These are phyloP conservation scores for Styela plicata DNA, from an alignment of 23 tunicate species.

Conservation along the genomic window DNA sequence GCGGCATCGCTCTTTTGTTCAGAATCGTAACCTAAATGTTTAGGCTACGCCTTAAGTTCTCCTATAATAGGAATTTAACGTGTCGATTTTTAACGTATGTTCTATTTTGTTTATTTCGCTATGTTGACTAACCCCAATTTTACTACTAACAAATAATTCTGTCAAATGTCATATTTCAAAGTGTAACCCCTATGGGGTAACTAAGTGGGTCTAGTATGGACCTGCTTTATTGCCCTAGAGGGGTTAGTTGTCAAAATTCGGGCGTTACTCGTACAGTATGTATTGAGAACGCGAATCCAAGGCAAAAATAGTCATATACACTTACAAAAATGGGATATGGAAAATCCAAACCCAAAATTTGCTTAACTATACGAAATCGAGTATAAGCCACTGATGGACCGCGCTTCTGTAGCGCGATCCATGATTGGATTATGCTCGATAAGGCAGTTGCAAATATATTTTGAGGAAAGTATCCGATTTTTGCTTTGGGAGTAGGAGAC, in stretches of 20 bases:
- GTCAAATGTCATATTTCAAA: neutral
- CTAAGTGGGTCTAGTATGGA: conserved; percentile 1
- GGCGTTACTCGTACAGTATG: neutral
- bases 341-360: too few relatives aligned
- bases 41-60: conserved; percentile 59
- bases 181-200: conserved; percentile 31
- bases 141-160: neutral
- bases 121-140: neutral
- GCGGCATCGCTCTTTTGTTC: conserved; percentile 71
- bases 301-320: neutral
- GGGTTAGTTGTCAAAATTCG: neutral
- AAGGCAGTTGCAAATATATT: neutral
- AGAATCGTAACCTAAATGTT: conserved; percentile 94
- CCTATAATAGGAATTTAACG: conserved; percentile 80
- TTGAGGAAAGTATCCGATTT: neutral
- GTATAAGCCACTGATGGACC: too few relatives aligned
- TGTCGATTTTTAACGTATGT: neutral
- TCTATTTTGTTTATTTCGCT: conserved; percentile 1
- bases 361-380: too few relatives aligned
- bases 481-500: neutral
- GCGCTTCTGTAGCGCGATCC: too few relatives aligned
- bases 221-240: neutral
- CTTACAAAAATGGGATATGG: too few relatives aligned
- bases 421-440: too few relatives aligned
- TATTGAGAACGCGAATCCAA: neutral